A percentile compares a stretch with the other conserved stretches of the same genome.
Conservation (phyloP, 2,113 vertebrate genomes). For the Nycticebus coucang region DNA sequence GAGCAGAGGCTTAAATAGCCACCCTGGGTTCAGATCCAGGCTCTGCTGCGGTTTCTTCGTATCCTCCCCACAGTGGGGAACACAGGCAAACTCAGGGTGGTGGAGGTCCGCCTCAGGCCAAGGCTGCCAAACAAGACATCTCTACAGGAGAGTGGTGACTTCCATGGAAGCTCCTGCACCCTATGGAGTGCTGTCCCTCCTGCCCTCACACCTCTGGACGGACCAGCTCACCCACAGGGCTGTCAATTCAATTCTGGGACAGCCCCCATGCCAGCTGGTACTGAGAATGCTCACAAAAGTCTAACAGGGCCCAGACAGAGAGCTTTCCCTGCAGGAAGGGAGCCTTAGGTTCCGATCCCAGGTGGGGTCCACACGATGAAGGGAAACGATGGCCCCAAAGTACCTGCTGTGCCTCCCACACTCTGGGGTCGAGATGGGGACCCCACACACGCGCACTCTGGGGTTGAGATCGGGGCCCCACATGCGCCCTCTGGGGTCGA, state of each 20-base stretch:
- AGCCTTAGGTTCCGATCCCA: background rate
- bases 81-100: accelerated
- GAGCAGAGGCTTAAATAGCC: background rate
- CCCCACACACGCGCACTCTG: no score
- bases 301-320: background rate
- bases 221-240: background rate
- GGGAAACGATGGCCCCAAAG: background rate
- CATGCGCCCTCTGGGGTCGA: no score
- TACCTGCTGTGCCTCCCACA: background rate
- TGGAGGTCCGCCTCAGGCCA: background rate
- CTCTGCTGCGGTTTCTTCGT: background rate
- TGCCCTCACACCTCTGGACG: background rate
- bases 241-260: background rate
- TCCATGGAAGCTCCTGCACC: background rate
- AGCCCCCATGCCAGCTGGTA: background rate
- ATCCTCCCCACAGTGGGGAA: background rate
- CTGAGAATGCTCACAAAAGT: background rate
- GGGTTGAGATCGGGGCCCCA: no score
- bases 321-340: background rate
- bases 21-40: background rate
- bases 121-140: background rate
- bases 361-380: background rate
- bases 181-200: background rate
- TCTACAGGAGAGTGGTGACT: background rate
- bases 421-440: background rate